Evolutionary conservation across 64 coral and sea anemone species (phyloP), one percentile per base, ranked within the genome.

Genomic region (Pocillopora verrucosa): DNA sequence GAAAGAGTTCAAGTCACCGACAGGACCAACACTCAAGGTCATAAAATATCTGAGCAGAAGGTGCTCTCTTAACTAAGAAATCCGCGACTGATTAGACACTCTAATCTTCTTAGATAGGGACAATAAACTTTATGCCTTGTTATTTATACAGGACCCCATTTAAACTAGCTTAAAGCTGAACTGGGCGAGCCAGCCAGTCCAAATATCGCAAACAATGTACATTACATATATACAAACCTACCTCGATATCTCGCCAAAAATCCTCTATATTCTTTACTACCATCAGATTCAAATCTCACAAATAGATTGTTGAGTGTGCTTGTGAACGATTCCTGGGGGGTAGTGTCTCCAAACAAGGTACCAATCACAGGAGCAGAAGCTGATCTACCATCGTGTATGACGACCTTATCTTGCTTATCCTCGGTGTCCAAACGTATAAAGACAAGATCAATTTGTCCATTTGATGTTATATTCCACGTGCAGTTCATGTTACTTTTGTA

Each of bases 211-310:
- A 30, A 30, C 0, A 30, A 30, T 30, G 0, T 30, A 64, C 15
- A 26, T 0, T 26, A 12, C 59, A 15, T 60, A 60, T 0, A 0
- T 15, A 60, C 30, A 30, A 30, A 30, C 65, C 26, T 34, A 74
- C 72, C 72, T 74, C 14, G 72, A 20, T 74, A 74, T 2, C 0
- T 1, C 34, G 72, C 72, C 0, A 1, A 4, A 57, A 79, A 79
- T 26, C 77, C 77, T 13, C 14, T 14, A 6, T 58, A 22, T 15
- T 22, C 26, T 20, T 0, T 1, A 20, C 67, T 56, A n/a, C 13
- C 84, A 58, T 87, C 84, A 70, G 84, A 51, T 14, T 65, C 74
- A 73, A 87, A 87, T 14, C 13, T 56, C 10, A 87, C 24, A 17
- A 41, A 87, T 3, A 87, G 37, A 11, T 73, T 35, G 10, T 25